These are phyloP conservation scores for Sebastes oblongus DNA, from an alignment of 2,797 vertebrate species.

Conservation along the genomic window DNA sequence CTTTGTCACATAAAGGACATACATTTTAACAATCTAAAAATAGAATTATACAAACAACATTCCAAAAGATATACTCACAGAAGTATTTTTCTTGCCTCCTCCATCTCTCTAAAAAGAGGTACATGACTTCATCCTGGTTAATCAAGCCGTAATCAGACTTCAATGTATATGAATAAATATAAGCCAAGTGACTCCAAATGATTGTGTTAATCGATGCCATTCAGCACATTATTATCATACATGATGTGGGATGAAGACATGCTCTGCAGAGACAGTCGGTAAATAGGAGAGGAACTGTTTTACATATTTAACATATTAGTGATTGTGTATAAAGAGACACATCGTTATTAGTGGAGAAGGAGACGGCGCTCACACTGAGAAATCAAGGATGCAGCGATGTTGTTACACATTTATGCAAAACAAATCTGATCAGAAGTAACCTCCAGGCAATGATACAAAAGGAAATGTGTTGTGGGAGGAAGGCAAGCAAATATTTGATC, in stretches of 20 bases:
- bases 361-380: slow-evolving; percentile 50
- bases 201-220: slow-evolving; percentile 25
- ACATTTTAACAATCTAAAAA: not conserved
- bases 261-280: slow-evolving; percentile 20
- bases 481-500: slow-evolving; percentile 63
- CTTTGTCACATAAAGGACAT: not conserved
- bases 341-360: slow-evolving; percentile 45
- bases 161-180: slow-evolving; percentile 17
- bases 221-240: slow-evolving; percentile 42
- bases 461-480: slow-evolving; percentile 46
- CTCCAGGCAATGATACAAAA: slow-evolving; percentile 60
- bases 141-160: slow-evolving; percentile 3
- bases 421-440: slow-evolving; percentile 62
- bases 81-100: not conserved
- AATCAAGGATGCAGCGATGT: slow-evolving; percentile 47
- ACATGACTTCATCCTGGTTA: not conserved
- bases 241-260: slow-evolving; percentile 24
- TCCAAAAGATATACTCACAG: not conserved
- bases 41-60: not conserved
- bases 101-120: not conserved
- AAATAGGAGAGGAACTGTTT: slow-evolving; percentile 38
- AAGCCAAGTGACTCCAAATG: slow-evolving; percentile 7
- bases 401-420: slow-evolving; percentile 64
- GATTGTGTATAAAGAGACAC: slow-evolving; percentile 37
- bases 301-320: slow-evolving; percentile 62